These are phyloP conservation scores for Pachyramphus minor DNA, from an alignment of 2,113 vertebrate genomes.

Conservation along the genomic window DNA sequence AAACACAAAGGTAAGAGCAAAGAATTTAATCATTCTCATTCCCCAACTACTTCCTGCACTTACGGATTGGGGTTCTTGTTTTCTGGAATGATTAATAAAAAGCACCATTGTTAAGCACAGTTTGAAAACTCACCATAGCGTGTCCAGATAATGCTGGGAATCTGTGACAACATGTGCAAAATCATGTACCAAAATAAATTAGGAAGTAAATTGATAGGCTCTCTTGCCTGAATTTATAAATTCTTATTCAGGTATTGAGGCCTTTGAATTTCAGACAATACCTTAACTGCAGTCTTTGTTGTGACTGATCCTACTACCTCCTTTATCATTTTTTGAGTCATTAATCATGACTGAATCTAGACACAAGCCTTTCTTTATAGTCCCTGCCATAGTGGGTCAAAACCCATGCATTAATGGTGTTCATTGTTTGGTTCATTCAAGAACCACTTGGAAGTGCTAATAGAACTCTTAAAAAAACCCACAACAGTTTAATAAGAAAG, in stretches of 20 bases:
- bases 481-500: background rate
- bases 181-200: rapidly evolving
- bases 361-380: background rate
- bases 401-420: background rate
- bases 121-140: background rate
- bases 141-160: background rate
- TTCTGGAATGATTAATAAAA: background rate
- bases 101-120: background rate
- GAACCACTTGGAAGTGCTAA: background rate
- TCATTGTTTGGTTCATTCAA: background rate
- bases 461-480: background rate
- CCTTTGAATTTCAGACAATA: background rate
- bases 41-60: background rate
- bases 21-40: background rate
- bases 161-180: background rate
- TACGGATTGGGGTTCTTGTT: background rate
- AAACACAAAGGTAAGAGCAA: background rate
- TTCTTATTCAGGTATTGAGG: background rate
- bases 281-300: background rate
- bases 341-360: background rate
- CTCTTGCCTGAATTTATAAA: background rate
- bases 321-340: background rate
- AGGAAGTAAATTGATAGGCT: background rate
- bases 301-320: background rate
- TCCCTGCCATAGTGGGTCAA: background rate